Evolutionary conservation across 2,113 vertebrate species (phyloP).

Genomic region (Myxocyprinus asiaticus): DNA sequence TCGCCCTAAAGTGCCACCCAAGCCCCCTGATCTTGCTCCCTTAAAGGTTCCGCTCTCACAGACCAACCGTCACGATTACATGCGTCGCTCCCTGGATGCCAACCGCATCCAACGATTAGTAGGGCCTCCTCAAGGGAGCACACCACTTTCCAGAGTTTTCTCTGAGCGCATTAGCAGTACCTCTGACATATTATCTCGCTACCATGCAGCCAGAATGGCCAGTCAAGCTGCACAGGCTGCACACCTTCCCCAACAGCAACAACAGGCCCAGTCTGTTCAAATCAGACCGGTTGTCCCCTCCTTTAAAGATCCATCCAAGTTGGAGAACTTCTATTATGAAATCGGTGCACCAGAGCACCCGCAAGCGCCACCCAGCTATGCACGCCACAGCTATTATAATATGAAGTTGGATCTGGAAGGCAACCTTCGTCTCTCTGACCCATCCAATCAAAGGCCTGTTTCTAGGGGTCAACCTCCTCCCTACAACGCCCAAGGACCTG

Average conservation of each 20-base stretch:
- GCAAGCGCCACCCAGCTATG: slow-evolving; percentile 60
- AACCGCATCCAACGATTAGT: slow-evolving; percentile 48
- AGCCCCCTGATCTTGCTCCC: slow-evolving; percentile 55
- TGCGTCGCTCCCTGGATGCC: slow-evolving; percentile 61
- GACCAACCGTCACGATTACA: slow-evolving; percentile 54
- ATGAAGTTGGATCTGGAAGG: slow-evolving; percentile 68
- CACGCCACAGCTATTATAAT: slow-evolving; percentile 63
- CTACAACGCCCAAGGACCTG: slow-evolving; percentile 34
- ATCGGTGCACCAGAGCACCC: slow-evolving; percentile 63
- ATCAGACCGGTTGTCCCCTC: slow-evolving; percentile 43
- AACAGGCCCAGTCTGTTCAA: slow-evolving; percentile 24
- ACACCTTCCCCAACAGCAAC: slow-evolving; percentile 36
- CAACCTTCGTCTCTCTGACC: slow-evolving; percentile 53
- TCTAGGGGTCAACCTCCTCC: slow-evolving; percentile 48
- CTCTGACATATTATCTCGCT: slow-evolving; percentile 53
- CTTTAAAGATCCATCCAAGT: slow-evolving; percentile 59
- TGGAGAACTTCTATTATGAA: slow-evolving; percentile 80
- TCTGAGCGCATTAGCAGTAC: slow-evolving; percentile 58
- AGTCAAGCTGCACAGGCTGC: slow-evolving; percentile 53
- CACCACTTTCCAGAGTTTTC: slow-evolving; percentile 59
- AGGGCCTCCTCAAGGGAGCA: slow-evolving; percentile 45
- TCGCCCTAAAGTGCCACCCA: slow-evolving; percentile 60
- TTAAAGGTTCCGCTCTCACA: slow-evolving; percentile 44
- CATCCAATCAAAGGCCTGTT: slow-evolving; percentile 55
- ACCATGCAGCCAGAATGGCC: slow-evolving; percentile 56